Base-by-base conservation (phyloP, 2,113 vertebrate species). In the Tragulus kanchil region DNA sequence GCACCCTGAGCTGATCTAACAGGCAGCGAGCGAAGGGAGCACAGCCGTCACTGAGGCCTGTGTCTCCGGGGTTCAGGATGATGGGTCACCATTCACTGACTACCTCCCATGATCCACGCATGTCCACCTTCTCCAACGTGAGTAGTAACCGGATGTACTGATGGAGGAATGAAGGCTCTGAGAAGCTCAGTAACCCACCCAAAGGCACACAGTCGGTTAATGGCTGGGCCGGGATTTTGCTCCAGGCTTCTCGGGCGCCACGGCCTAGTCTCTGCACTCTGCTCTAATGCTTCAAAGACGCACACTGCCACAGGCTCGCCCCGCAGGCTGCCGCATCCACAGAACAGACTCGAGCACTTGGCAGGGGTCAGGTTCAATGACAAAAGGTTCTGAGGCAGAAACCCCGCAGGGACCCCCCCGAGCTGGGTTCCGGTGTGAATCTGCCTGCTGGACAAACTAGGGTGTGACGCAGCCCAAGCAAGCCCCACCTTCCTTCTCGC, bases 301-400 rank as follows among this genome's bases (percentile, higher is more conserved):
- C 4, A 73, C 62, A 78, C 25, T 86, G 36, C 75, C 45, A 83
- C 7, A 75, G 81, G 79, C 48, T 89, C 12, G 67, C 64, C 81
- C 62, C 83, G 48, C 23, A 58, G 81, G 6, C 65, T 90, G 45
- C 16, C 28, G 45, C 61, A 69, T n/a, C 62, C 78, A 54, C 28
- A 64, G 28, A 77, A 11, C 36, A 92, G 19, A 64, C 0, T 11
- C 12, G 54, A 59, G 42, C 62, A 52, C 36, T 59, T 61, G 84
- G 65, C 11, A 78, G 15, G 36, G 62, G 82, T 92, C 59, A 92
- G 85, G 25, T 61, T 82, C 75, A 94, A 54, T 3, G 23, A 93
- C 10, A 25, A n/a, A 58, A 75, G 83, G 48, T 88, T 94, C 86
- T 61, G 78, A 95, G 23, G 78, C n/a, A 78, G 83, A 95, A 91